Percentiles rank a stretch among this genome's conserved stretches.
Evolutionary conservation across 2,113 vertebrate genomes (phyloP).

Genomic region (Zosterops pallidus): DNA sequence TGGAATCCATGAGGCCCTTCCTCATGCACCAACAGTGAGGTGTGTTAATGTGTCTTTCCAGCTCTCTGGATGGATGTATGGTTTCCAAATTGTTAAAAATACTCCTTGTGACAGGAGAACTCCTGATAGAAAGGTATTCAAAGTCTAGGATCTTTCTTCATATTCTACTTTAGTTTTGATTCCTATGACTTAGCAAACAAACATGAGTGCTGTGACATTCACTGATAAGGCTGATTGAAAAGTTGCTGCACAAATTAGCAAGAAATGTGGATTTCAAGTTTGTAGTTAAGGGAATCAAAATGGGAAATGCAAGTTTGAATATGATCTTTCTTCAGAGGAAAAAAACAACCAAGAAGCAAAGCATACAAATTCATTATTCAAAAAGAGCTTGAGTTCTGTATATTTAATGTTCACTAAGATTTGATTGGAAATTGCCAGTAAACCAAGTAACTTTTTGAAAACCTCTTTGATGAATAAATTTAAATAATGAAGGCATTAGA

Average conservation of each 20-base stretch:
- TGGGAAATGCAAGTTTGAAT: not conserved
- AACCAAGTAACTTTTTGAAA: not conserved
- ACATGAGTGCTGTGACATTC: not conserved
- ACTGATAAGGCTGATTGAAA: not conserved
- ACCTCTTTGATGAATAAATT: constrained; percentile 11
- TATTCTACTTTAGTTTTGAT: not conserved
- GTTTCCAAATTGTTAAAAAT: not conserved
- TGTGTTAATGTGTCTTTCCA: not conserved
- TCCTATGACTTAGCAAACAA: not conserved
- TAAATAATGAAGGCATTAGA: constrained; percentile 26
- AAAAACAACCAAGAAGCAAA: not conserved
- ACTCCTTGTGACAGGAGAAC: not conserved
- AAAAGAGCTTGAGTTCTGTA: not conserved
- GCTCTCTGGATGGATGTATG: not conserved
- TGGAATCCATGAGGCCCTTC: not conserved
- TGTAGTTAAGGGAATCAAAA: not conserved
- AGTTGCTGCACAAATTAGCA: not conserved
- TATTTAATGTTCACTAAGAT: not conserved
- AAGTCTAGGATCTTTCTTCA: not conserved
- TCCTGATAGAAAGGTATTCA: not conserved
- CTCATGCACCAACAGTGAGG: not conserved
- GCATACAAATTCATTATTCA: not conserved
- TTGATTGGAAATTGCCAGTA: not conserved
- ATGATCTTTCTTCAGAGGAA: not conserved
- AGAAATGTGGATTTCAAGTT: not conserved